Evolutionary conservation across 2,797 vertebrate species (phyloP), one percentile per base, ranked within the genome.

Genomic region (Poecilia wingei): DNA sequence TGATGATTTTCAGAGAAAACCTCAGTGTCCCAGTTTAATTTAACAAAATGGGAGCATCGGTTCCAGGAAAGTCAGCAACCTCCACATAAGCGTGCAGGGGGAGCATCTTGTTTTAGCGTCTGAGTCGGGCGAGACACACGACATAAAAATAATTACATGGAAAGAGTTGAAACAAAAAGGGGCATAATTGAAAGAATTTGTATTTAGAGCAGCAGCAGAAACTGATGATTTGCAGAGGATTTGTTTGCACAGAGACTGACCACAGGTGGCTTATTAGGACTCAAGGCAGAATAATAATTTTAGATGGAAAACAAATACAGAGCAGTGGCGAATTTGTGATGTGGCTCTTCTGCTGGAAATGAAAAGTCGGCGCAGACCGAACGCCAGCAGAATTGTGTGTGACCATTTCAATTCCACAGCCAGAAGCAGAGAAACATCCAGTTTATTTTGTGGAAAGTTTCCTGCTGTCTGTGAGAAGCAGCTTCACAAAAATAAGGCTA

Each of bases 261-360:
- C 86, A 87, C 87, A 86, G 49, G 86, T 90, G 84, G 81, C 39
- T 87, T 83, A 82, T 77, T 74, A 43, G 70, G 76, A 55, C 43
- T 77, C 78, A 88, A 74, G 81, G 82, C 64, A 75, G 68, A 74
- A 74, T 6, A 61, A 81, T 75, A 69, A 85, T 78, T 88, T 79
- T 36, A 79, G 45, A 77, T 49, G 68, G 53, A 84, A 87, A 89
- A 82, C 57, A 86, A 84, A 85, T 12, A 28, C 43, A 79, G 68
- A 87, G 53, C 25, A 66, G 68, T 25, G 25, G 39, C 72, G 75
- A 89, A 85, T 87, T 76, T 85, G 79, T 85, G 79, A 92, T 88
- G 83, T 25, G 6, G 55, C 64, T 64, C 49, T 72, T 76, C 72
- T 69, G 45, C 79, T 70, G 74, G 43, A 84, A 88, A 82, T 81